Evolutionary conservation across 2,888 invertebrate genomes (phyloP).

Genomic region (Cheilosia urbana): DNA sequence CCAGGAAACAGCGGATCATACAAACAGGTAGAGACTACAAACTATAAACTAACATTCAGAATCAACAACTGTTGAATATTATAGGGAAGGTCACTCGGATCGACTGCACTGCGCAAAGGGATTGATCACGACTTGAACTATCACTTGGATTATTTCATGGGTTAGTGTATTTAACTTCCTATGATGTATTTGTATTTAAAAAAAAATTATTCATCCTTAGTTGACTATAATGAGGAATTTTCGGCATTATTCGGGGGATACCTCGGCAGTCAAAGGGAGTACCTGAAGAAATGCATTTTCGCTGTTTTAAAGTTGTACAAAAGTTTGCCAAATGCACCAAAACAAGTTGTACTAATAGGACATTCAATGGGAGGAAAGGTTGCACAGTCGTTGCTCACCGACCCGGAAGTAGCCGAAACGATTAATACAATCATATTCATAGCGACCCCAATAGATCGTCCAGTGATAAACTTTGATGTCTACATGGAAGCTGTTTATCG

Average conservation of each 20-base stretch:
- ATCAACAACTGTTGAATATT: not conserved
- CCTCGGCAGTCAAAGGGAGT: conserved; percentile 90
- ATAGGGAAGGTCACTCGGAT: conserved; percentile 92
- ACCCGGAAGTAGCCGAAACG: conserved; percentile 85
- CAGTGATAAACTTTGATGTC: conserved; percentile 90
- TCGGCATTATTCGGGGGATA: conserved; percentile 94
- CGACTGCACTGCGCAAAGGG: conserved; percentile 94
- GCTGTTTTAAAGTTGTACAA: conserved; percentile 91
- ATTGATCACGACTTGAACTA: conserved; percentile 87
- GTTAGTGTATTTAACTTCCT: conserved; percentile 79
- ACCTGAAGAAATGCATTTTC: conserved; percentile 88
- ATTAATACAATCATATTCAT: conserved; percentile 91
- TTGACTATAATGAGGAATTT: conserved; percentile 95
- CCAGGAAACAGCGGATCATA: conserved; percentile 98
- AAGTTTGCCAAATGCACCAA: conserved; percentile 84
- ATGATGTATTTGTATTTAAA: not conserved
- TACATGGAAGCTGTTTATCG: conserved; percentile 86
- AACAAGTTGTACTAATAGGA: conserved; percentile 92
- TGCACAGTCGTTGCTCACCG: conserved; percentile 89
- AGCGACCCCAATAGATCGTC: conserved; percentile 92
- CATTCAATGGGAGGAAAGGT: conserved; percentile 98
- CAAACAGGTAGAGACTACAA: conserved; percentile 87
- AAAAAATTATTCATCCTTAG: conserved; percentile 79
- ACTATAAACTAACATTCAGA: not conserved
- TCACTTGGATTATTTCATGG: conserved; percentile 96